Percentiles rank a stretch among this genome's conserved stretches.
Conservation (phyloP, 2,888 invertebrate species). For the Cylloceria caligata region DNA sequence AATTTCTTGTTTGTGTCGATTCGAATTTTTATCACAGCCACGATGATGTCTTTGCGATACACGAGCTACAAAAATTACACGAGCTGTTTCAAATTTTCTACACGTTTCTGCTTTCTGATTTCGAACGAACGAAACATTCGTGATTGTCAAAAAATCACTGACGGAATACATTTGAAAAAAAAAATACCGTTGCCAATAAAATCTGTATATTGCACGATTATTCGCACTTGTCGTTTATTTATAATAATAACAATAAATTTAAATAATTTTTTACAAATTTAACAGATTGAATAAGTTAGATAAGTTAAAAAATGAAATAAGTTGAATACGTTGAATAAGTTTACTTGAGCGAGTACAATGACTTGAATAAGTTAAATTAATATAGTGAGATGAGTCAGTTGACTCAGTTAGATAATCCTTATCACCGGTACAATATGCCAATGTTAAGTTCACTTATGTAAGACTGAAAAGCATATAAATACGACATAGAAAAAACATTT, state of each 20-base stretch:
- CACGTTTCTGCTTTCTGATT: slow-evolving; percentile 43
- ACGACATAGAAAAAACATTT: neutral
- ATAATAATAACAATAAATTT: too few relatives aligned
- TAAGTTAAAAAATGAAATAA: neutral
- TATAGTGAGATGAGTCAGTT: neutral
- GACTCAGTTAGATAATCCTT: neutral
- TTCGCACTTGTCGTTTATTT: neutral
- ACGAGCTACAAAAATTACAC: too few relatives aligned
- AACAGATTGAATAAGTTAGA: neutral
- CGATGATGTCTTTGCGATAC: slow-evolving; percentile 4
- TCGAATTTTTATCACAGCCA: neutral
- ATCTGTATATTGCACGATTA: neutral
- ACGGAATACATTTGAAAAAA: slow-evolving; percentile 12
- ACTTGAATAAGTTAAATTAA: neutral
- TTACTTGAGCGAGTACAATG: neutral
- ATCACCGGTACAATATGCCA: neutral
- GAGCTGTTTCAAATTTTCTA: slow-evolving; percentile 29
- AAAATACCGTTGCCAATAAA: neutral
- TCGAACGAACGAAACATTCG: slow-evolving; percentile 6
- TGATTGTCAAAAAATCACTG: neutral
- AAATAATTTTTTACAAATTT: too few relatives aligned
- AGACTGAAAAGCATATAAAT: neutral
- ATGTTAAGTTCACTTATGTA: neutral
- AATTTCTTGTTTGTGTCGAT: slow-evolving; percentile 24
- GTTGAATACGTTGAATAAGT: neutral